Conservation (phyloP, 2,113 vertebrate genomes). For the Himantopus leucocephalus region DNA sequence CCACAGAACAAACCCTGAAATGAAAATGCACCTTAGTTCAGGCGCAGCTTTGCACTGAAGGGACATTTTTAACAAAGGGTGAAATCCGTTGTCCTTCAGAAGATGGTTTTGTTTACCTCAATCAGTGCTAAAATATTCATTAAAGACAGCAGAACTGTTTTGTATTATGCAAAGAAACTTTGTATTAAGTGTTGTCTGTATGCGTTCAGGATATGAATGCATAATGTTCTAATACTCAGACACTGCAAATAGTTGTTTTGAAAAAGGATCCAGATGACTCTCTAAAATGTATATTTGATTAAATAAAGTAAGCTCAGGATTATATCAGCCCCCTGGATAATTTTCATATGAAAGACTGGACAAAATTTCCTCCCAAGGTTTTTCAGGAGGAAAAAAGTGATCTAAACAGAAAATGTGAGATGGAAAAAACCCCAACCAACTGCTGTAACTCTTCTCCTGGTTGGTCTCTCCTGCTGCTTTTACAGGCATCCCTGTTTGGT, state of each 20-base stretch:
- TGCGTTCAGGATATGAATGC: slow-evolving; percentile 62
- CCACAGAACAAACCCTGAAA: no score
- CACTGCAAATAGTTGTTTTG: neutral
- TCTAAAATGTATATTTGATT: neutral
- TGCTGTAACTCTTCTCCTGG: neutral
- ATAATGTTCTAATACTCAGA: slow-evolving; percentile 39
- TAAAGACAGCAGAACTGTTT: slow-evolving; percentile 63
- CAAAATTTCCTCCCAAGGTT: neutral
- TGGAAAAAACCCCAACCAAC: neutral
- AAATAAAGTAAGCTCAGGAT: neutral
- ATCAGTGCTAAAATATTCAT: slow-evolving; percentile 81
- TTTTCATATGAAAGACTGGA: neutral
- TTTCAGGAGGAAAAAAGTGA: neutral
- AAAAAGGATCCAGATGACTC: neutral
- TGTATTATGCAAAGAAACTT: slow-evolving; percentile 73
- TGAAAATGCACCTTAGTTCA: rapidly evolving
- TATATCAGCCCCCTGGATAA: neutral
- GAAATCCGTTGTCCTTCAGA: slow-evolving; percentile 71
- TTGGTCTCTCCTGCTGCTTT: neutral
- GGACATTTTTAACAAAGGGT: slow-evolving; percentile 42
- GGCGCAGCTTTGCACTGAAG: slow-evolving; percentile 45
- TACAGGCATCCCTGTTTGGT: neutral
- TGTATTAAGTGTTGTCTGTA: slow-evolving; percentile 51
- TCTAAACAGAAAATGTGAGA: neutral
- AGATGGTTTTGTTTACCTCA: slow-evolving; percentile 75